Evolutionary conservation across 2,113 vertebrate genomes (phyloP).

Genomic region (Bujurquina vittata): DNA sequence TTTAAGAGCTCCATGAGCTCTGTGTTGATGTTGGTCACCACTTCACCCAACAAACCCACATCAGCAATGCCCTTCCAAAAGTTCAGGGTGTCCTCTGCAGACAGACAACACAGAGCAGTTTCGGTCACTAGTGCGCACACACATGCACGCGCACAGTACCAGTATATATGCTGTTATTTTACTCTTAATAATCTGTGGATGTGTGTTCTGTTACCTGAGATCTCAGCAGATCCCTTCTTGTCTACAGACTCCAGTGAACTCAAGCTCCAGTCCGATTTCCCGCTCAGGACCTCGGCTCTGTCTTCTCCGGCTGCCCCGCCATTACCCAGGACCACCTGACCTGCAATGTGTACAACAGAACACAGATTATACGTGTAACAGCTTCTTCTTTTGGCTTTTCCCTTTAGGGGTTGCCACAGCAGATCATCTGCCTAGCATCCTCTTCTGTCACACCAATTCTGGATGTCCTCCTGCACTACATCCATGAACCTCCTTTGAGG

Average conservation of each 20-base stretch:
- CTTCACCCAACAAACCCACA: constrained; percentile 95
- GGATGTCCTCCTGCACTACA: no score
- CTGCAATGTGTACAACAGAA: constrained; percentile 74
- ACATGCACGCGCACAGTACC: neutral
- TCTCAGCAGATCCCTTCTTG: constrained; percentile 86
- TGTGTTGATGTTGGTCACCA: constrained; percentile 94
- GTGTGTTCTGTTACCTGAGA: constrained; percentile 85
- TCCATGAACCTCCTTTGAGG: no score
- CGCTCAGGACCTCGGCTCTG: constrained; percentile 79
- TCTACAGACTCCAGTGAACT: constrained; percentile 83
- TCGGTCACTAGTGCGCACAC: neutral
- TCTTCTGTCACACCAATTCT: no score
- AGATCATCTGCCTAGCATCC: no score
- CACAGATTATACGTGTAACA: neutral
- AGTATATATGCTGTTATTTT: neutral
- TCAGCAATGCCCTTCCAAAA: constrained; percentile 99
- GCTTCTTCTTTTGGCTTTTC: no score
- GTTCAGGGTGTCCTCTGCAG: constrained; percentile 91
- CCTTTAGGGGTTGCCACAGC: no score
- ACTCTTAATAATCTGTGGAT: neutral
- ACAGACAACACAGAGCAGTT: neutral
- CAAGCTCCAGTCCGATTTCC: constrained; percentile 72
- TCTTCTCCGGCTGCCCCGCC: constrained; percentile 86
- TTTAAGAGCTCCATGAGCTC: constrained; percentile 92
- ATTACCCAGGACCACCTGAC: constrained; percentile 86